These are phyloP conservation scores for Lutjanus argentimaculatus DNA, from an alignment of 2,797 vertebrate genomes.

Conservation along the genomic window DNA sequence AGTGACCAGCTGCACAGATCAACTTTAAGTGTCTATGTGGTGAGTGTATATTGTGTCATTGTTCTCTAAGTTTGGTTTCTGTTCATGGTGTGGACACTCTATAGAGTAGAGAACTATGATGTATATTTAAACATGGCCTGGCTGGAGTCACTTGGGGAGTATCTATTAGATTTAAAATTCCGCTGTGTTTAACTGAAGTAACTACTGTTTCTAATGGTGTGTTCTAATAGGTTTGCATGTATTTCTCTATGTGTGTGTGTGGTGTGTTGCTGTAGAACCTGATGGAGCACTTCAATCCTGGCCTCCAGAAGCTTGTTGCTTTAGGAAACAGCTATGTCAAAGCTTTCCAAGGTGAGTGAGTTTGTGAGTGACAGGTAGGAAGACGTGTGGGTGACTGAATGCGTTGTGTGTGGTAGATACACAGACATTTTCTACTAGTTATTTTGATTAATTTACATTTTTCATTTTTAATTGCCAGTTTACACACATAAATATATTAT, in stretches of 20 bases:
- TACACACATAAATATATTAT: not conserved
- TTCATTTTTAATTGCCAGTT: not conserved
- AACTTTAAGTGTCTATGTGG: slow-evolving; percentile 84
- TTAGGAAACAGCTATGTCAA: slow-evolving; percentile 94
- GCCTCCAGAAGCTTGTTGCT: slow-evolving; percentile 93
- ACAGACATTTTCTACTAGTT: not conserved
- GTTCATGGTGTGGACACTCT: not conserved
- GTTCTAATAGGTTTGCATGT: not conserved
- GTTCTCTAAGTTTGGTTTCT: not conserved
- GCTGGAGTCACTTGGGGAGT: fast-evolving
- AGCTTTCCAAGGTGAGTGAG: slow-evolving; percentile 91
- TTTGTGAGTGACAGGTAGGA: not conserved
- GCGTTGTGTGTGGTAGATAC: not conserved
- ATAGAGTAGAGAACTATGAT: not conserved
- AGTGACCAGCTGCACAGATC: slow-evolving; percentile 87
- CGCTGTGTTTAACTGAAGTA: not conserved
- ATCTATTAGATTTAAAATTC: not conserved
- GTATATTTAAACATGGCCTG: not conserved
- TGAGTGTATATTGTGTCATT: slow-evolving; percentile 60
- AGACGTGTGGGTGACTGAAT: not conserved
- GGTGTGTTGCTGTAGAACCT: slow-evolving; percentile 86
- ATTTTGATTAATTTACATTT: not conserved
- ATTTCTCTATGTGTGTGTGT: slow-evolving; percentile 30
- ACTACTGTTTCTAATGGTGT: not conserved
- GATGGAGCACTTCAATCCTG: slow-evolving; percentile 95